A percentile compares a stretch with the other conserved stretches of the same genome.
Evolutionary conservation across 2,888 invertebrate species (phyloP).

Genomic region (Leptinotarsa tumamoca): DNA sequence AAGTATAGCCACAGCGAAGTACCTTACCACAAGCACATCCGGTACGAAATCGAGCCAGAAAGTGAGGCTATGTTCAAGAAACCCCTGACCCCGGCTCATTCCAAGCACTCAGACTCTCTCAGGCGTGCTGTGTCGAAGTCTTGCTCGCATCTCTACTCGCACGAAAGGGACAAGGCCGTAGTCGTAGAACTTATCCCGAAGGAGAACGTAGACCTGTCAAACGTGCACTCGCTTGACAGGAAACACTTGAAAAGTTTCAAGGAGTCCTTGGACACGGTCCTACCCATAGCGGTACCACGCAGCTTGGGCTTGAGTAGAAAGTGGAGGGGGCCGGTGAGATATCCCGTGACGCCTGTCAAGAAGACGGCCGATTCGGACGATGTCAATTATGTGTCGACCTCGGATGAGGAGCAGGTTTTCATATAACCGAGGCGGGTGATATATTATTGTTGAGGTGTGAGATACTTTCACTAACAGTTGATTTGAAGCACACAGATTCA

Average conservation of each 20-base stretch:
- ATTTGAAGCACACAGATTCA: no score
- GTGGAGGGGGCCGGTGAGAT: constrained; percentile 74
- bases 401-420: constrained; percentile 76
- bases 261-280: constrained; percentile 32
- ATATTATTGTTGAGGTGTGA: no score
- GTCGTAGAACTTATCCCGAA: constrained; percentile 63
- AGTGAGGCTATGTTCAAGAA: constrained; percentile 40
- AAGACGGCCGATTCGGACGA: constrained; percentile 55
- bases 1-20: constrained; percentile 60
- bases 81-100: constrained; percentile 8
- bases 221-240: constrained; percentile 53
- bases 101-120: constrained; percentile 27
- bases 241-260: constrained; percentile 31
- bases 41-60: constrained; percentile 63
- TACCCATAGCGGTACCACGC: constrained; percentile 70
- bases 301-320: constrained; percentile 72
- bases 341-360: constrained; percentile 76
- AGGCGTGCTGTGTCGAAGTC: constrained; percentile 59
- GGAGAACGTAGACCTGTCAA: constrained; percentile 41
- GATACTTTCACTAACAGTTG: no score
- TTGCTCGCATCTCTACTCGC: constrained; percentile 55
- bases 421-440: constrained; percentile 62
- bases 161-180: constrained; percentile 56
- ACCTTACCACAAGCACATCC: constrained; percentile 66
- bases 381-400: constrained; percentile 64